phyloP scores from a whole-genome alignment of 2,888 invertebrate species.

The Oxystoma pomonae region DNA sequence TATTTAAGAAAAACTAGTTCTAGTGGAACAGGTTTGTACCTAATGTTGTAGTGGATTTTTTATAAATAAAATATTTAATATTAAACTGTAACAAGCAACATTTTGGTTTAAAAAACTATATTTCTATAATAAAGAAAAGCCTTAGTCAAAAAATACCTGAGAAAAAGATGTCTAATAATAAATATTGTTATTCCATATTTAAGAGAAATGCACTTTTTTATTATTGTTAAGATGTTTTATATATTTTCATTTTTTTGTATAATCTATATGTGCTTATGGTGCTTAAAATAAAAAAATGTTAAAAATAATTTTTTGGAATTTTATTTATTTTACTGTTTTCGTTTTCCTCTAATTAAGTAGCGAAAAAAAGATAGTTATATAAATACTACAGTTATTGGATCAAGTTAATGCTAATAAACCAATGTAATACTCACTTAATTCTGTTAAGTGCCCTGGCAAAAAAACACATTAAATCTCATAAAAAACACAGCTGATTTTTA shows the following conservation, averaged over 20 bases:
- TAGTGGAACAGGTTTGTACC: not conserved
- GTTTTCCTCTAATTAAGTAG: no score
- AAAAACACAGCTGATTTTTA: no score
- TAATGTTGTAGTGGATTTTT: no score
- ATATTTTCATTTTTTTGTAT: constrained; percentile 31
- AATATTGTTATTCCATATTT: constrained; percentile 11
- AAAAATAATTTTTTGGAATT: constrained; percentile 22
- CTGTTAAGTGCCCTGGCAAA: no score
- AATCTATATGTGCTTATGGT: constrained; percentile 33
- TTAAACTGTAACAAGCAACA: no score
- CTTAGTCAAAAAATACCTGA: not conserved
- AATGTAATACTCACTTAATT: no score
- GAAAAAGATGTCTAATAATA: not conserved
- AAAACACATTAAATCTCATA: no score
- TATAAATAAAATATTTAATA: no score
- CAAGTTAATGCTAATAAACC: no score
- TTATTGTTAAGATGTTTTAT: constrained; percentile 8
- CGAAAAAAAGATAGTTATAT: no score
- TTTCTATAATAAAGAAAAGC: not conserved
- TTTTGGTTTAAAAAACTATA: no score
- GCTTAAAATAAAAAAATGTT: constrained; percentile 34
- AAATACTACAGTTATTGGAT: no score
- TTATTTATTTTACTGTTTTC: constrained; percentile 19
- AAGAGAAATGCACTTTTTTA: constrained; percentile 4
- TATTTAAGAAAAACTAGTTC: not conserved